phyloP scores from a whole-genome alignment of 2,888 invertebrate genomes.

The Danaus chrysippus region DNA sequence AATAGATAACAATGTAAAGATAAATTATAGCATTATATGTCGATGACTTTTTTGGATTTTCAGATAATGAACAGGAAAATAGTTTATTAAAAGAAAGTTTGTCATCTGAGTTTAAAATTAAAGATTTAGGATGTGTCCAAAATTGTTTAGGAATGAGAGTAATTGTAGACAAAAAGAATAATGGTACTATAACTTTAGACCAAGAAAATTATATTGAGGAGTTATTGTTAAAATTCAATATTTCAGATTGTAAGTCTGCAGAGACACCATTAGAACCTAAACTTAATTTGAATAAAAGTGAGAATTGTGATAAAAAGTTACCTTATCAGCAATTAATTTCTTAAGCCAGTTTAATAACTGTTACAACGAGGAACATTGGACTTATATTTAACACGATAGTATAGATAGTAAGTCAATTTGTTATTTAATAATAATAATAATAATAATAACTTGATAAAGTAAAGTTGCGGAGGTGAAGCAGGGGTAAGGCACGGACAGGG shows the following conservation, averaged over 20 bases:
- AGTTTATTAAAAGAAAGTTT: too few species aligned
- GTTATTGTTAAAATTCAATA: conserved; percentile 19
- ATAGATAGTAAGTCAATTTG: too few species aligned
- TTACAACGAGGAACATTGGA: too few species aligned
- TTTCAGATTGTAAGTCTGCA: conserved; percentile 17
- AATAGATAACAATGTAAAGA: conserved; percentile 19
- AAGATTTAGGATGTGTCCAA: not conserved
- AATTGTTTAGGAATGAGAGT: conserved; percentile 22
- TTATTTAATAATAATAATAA: too few species aligned
- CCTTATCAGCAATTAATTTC: too few species aligned
- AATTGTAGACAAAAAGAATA: conserved; percentile 10
- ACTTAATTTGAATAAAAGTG: conserved; percentile 14
- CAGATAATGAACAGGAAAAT: too few species aligned
- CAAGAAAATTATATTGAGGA: conserved; percentile 23
- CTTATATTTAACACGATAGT: too few species aligned
- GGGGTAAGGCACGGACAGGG: too few species aligned
- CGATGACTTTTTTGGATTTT: conserved; percentile 25
- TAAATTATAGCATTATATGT: conserved; percentile 24
- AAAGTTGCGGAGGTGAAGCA: too few species aligned
- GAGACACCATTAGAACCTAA: conserved; percentile 22
- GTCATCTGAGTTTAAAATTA: too few species aligned
- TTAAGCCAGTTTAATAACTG: too few species aligned
- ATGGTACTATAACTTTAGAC: conserved; percentile 12
- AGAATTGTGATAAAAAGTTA: conserved; percentile 9
- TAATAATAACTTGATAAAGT: too few species aligned